A percentile compares a stretch with the other conserved stretches of the same genome.
Conservation (phyloP, 1,140 invertebrate genomes). For the Lordiphosa collinella region DNA sequence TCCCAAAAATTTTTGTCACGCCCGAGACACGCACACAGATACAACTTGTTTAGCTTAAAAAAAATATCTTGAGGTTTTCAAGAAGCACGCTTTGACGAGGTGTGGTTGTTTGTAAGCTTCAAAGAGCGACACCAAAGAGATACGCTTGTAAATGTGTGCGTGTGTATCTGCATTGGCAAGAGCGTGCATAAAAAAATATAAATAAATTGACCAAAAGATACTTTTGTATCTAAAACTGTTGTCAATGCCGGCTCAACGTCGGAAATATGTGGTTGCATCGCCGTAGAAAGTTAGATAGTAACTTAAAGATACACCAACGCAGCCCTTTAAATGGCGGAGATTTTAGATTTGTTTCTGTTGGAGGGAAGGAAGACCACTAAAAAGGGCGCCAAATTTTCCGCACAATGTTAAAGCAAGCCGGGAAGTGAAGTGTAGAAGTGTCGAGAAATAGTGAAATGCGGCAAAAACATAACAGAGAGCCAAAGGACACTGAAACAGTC, state of each 20-base stretch:
- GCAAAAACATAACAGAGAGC: constrained; percentile 12
- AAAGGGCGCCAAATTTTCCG: no score
- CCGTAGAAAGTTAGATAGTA: not conserved
- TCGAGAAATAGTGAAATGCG: constrained; percentile 25
- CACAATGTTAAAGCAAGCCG: no score
- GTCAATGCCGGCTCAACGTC: constrained; percentile 39
- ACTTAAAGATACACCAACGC: no score
- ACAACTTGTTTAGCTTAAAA: constrained; percentile 6
- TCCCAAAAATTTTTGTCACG: constrained; percentile 22
- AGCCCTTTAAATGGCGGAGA: no score
- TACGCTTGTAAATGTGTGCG: constrained; percentile 4
- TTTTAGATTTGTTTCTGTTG: no score
- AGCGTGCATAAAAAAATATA: constrained; percentile 21
- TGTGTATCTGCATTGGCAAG: constrained; percentile 9
- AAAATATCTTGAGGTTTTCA: constrained; percentile 15
- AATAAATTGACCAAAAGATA: constrained; percentile 14
- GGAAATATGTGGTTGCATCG: constrained; percentile 3
- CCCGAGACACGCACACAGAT: constrained; percentile 26
- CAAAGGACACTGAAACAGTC: not conserved
- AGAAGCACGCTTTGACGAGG: constrained; percentile 54
- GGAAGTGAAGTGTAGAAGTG: constrained; percentile 16
- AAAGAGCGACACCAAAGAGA: constrained; percentile 53
- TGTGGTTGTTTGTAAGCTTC: constrained; percentile 67
- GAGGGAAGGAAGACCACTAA: no score
- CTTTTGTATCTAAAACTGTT: constrained; percentile 24